Evolutionary conservation across 1,140 invertebrate genomes (phyloP).

Genomic region (Platorchestia sp.): DNA sequence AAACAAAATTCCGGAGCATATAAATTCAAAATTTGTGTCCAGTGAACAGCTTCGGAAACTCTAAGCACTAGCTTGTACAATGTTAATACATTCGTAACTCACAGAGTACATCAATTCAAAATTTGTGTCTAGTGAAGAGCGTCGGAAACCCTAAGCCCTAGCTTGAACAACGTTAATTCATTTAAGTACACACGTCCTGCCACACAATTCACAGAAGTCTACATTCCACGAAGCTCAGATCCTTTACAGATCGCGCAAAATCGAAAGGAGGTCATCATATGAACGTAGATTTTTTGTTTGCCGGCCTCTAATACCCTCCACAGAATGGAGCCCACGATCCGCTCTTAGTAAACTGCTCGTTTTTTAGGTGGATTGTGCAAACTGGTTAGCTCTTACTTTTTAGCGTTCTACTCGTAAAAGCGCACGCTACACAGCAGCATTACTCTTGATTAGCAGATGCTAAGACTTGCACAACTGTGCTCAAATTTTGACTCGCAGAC

Average conservation of each 20-base stretch:
- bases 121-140: too few species aligned
- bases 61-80: neutral
- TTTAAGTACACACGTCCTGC: neutral
- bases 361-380: slow-evolving; percentile 8
- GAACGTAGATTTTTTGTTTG: slow-evolving; percentile 27
- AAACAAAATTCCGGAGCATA: too few species aligned
- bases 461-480: neutral
- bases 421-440: neutral
- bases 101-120: too few species aligned
- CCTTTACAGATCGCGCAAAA: neutral
- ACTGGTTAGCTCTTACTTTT: neutral
- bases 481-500: neutral
- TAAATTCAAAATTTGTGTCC: too few species aligned
- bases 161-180: neutral
- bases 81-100: neutral
- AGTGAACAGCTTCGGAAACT: too few species aligned
- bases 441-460: neutral
- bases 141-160: neutral
- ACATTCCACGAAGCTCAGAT: neutral
- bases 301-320: neutral
- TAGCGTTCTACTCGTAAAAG: neutral
- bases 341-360: neutral
- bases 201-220: neutral
- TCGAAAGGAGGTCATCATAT: slow-evolving; percentile 15
- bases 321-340: neutral